phyloP scores from a whole-genome alignment of 2,113 vertebrate species.

The Ia io region DNA sequence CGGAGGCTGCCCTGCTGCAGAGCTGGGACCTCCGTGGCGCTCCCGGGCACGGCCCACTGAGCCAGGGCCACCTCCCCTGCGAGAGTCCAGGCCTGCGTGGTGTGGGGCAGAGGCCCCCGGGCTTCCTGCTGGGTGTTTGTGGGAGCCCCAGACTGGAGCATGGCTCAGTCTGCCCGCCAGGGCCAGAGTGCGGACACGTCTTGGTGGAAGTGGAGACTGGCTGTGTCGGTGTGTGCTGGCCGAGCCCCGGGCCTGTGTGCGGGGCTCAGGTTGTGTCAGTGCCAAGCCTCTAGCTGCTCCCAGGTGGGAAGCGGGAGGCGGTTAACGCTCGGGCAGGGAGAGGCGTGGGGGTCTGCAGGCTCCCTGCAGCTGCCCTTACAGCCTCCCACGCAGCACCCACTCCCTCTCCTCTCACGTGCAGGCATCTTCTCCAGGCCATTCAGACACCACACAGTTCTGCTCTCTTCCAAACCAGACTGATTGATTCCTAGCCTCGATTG shows the following conservation, averaged over 20 bases:
- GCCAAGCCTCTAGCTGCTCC: conserved; percentile 30
- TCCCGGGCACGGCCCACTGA: neutral
- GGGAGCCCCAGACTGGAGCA: neutral
- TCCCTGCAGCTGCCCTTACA: too few relatives aligned
- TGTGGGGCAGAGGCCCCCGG: neutral
- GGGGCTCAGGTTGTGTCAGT: conserved; percentile 27
- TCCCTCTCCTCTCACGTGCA: neutral
- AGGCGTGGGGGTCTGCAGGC: too few relatives aligned
- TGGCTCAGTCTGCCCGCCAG: neutral
- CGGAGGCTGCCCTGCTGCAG: neutral
- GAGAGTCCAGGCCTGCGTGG: neutral
- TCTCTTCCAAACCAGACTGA: neutral
- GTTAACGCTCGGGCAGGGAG: too few relatives aligned
- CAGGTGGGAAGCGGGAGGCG: conserved; percentile 14
- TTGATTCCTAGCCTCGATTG: neutral
- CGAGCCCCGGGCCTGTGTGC: neutral
- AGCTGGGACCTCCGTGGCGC: neutral
- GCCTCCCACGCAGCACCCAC: neutral
- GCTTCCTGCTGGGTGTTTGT: neutral
- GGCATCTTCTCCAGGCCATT: conserved; percentile 17
- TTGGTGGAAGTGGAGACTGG: neutral
- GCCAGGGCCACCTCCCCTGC: neutral
- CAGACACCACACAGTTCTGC: neutral
- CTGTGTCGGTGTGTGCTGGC: too few relatives aligned
- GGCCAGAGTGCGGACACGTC: neutral